Conservation (phyloP, 2,113 vertebrate genomes). For the Myotis lucifugus region DNA sequence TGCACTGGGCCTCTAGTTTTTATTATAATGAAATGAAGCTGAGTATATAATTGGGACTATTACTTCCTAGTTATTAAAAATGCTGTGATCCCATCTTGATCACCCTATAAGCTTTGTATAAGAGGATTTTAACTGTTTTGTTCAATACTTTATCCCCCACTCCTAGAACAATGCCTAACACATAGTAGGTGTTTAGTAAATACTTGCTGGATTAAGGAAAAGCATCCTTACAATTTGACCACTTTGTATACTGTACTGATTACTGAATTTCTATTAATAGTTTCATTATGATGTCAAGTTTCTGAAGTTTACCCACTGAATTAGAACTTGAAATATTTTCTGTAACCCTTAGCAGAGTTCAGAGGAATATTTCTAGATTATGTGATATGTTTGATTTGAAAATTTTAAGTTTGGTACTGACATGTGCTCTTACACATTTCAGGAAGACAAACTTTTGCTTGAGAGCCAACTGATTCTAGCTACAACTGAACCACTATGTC, state of each 20-base stretch:
- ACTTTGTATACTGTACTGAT: neutral
- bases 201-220: neutral
- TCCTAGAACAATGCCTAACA: neutral
- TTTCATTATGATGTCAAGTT: neutral
- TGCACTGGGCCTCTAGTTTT: neutral
- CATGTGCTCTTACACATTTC: conserved; percentile 52
- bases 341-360: neutral
- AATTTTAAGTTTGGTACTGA: neutral
- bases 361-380: neutral
- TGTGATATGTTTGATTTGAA: neutral
- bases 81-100: neutral
- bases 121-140: neutral
- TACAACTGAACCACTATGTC: conserved; percentile 97
- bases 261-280: neutral
- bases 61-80: neutral
- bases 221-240: neutral
- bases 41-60: neutral
- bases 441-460: conserved; percentile 98
- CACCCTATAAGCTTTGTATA: neutral
- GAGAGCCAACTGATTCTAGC: conserved; percentile 98
- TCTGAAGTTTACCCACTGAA: neutral
- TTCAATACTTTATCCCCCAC: neutral
- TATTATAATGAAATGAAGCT: neutral
- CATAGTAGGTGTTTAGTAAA: neutral
- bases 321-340: conserved; percentile 16